A percentile compares a stretch with the other conserved stretches of the same genome.
phyloP scores from a whole-genome alignment of 2,888 invertebrate genomes.

The Miltochrista miniata region DNA sequence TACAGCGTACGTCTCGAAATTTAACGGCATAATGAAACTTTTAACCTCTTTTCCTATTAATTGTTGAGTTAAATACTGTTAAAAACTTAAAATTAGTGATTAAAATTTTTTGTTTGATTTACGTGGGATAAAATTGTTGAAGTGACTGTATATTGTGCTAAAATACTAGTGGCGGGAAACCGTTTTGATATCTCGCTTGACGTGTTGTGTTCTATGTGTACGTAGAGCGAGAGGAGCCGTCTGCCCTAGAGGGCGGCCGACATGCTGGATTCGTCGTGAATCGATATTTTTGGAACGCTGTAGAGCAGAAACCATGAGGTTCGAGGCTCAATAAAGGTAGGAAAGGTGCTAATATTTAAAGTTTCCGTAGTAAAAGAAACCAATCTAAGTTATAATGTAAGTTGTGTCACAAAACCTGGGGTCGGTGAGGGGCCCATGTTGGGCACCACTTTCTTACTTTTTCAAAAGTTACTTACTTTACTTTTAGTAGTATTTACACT shows the following conservation, averaged over 20 bases:
- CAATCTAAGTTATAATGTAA: slow-evolving; percentile 19
- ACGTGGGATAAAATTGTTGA: slow-evolving; percentile 30
- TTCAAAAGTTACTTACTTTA: slow-evolving; percentile 18
- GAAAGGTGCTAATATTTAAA: slow-evolving; percentile 64
- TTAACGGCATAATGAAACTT: slow-evolving; percentile 68
- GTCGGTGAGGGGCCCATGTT: slow-evolving; percentile 45
- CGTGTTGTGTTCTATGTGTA: slow-evolving; percentile 82
- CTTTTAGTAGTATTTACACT: not conserved
- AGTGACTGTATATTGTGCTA: slow-evolving; percentile 60
- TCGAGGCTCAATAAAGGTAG: slow-evolving; percentile 77
- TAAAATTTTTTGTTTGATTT: slow-evolving; percentile 26
- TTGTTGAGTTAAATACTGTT: slow-evolving; percentile 47
- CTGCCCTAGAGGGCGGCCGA: slow-evolving; percentile 81
- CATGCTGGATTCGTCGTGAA: slow-evolving; percentile 82
- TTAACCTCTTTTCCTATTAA: slow-evolving; percentile 67
- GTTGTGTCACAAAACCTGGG: slow-evolving; percentile 23
- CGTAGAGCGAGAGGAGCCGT: slow-evolving; percentile 78
- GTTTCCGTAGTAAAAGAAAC: slow-evolving; percentile 40
- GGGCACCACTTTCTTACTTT: slow-evolving; percentile 46
- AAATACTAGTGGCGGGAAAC: slow-evolving; percentile 83
- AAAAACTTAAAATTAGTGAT: slow-evolving; percentile 43
- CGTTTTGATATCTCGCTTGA: slow-evolving; percentile 81
- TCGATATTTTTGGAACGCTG: slow-evolving; percentile 82
- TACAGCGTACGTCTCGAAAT: slow-evolving; percentile 51
- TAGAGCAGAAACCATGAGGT: slow-evolving; percentile 77